These are phyloP conservation scores for Dipodomys merriami DNA, from an alignment of 2,113 vertebrate genomes.

Conservation along the genomic window DNA sequence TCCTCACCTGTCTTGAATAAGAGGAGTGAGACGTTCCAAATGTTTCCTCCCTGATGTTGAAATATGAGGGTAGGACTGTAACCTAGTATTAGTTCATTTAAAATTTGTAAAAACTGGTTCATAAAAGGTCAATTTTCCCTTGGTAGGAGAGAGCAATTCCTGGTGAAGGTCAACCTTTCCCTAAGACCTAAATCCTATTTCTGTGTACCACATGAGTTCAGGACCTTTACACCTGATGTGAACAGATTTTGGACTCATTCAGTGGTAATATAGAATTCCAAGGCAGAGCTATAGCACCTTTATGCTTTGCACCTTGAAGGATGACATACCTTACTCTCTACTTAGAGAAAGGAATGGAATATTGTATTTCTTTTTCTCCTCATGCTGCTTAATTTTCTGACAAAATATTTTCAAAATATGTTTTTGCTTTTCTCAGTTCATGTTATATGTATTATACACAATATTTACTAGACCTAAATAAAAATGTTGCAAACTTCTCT, in stretches of 20 bases:
- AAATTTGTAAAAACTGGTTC: neutral
- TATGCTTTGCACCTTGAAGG: neutral
- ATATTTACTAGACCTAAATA: neutral
- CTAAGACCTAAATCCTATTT: neutral
- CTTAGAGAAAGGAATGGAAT: too few relatives aligned
- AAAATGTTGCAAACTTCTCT: neutral
- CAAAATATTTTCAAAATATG: neutral
- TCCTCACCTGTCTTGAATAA: neutral
- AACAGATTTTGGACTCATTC: neutral
- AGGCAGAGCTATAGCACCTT: neutral
- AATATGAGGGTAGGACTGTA: too few relatives aligned
- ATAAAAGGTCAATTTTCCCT: neutral
- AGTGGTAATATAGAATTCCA: neutral
- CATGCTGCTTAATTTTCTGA: neutral
- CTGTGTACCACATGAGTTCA: neutral
- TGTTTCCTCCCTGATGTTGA: accelerated
- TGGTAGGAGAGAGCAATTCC: neutral
- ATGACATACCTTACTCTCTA: too few relatives aligned
- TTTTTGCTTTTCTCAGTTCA: neutral
- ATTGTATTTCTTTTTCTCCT: too few relatives aligned
- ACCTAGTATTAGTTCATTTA: neutral
- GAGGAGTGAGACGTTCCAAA: neutral
- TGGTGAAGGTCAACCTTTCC: accelerated
- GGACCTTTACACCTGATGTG: too few relatives aligned
- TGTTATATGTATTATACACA: neutral